Base-by-base conservation (phyloP, 2,797 vertebrate species). In the Labroides dimidiatus region DNA sequence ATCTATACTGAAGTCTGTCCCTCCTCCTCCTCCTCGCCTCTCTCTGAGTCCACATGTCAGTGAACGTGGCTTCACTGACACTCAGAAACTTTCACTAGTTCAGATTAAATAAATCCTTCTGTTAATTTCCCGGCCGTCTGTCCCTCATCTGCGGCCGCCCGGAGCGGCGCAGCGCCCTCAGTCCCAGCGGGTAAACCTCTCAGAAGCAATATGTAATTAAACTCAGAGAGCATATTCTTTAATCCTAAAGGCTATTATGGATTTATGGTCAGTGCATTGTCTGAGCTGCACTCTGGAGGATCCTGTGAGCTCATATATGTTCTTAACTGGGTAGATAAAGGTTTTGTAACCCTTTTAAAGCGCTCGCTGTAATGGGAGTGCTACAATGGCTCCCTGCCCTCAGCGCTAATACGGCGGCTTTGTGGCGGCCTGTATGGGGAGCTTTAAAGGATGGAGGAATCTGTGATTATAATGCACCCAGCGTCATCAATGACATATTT, bases 181-280 rank as follows among this genome's bases (percentile, higher is more conserved):
- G 1, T 85, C 82, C 76, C 84, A 39, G 77, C 37, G 21, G 77
- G 80, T 88, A 93, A 92, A 89, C 83, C 92, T 87, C 89, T 90
- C 87, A 75, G 64, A 66, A 87, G 92, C 92, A 93, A 93, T 94
- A 93, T 93, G 93, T 93, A 94, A 95, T 95, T 94, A 95, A 94
- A 94, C 85, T 89, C 81, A 49, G 82, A 79, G 83, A 92, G 89
- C 93, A 93, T 94, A 94, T 94, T 95, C 88, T 93, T 87, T 94
- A 94, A 94, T 94, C 93, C 93, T 92, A 91, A 93, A 93, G 91
- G 90, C 93, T 93, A 93, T 94, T 94, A 93, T 85, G 87, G 90
- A 91, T 93, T 93, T 89, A 91, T 82, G 85, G 88, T 89, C 87
- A 88, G 78, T 73, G 84, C 90, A 93, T 92, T 92, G 92, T 93